Base-by-base conservation (phyloP, 2,888 invertebrate genomes). In the Coelogynopora nodosa region DNA sequence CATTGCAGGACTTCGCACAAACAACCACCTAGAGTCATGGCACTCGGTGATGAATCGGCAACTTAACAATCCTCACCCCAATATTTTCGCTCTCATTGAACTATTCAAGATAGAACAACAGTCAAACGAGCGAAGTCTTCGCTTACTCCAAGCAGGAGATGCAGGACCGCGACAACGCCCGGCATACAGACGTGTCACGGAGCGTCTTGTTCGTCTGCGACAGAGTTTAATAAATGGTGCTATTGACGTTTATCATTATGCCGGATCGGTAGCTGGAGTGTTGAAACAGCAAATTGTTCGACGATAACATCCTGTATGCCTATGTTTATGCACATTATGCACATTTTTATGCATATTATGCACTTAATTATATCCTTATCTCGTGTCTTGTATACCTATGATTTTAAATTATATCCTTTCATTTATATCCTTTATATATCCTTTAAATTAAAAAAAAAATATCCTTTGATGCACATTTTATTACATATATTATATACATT, bases 131-230 rank as follows among this genome's bases (percentile, higher is more conserved):
- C 74, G 23, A 74, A 5, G 74, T 74, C 74, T 74, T 74, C 74
- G 74, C 23, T 74, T 74, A 74, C 74, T 74, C 23, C 74, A 74
- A 23, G 74, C 74, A 74, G 74, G 74, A 74, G 74, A 74, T 74
- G 74, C 74, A 74, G 74, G 10, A 74, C 74, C 74, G 5, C 74
- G 74, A 74, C 74, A 74, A 74, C 74, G 74, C 74, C 74, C 74
- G 5, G 5, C 74, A 74, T 23, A 74, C 74, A 23, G 5, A 74
- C 74, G 74, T 74, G 23, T 23, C 74, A 74, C 74, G 74, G 74
- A 74, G 74, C 74, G 74, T 74, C 74, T 74, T 74, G 74, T 74
- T 74, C 74, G 74, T 74, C 74, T 74, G 74, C 74, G 74, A 74
- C 74, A 74, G 74, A 5, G 74, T 5, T 23, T 74, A 74, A 74